Evolutionary conservation across 2,888 invertebrate species (phyloP).

Genomic region (Lepidonotus clava): DNA sequence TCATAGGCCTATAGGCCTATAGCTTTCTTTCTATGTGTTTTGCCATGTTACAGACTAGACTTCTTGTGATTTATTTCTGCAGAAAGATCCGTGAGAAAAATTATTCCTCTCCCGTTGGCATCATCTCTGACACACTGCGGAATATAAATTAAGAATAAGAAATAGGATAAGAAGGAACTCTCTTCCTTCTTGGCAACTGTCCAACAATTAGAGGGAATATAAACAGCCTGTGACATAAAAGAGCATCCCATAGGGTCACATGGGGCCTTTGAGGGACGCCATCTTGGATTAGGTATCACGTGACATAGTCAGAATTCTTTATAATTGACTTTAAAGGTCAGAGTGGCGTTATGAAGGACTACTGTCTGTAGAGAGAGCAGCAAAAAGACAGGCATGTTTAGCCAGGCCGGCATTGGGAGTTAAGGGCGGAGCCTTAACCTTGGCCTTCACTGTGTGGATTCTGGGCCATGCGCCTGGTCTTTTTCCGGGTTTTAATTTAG

Average conservation of each 20-base stretch:
- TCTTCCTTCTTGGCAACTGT: neutral
- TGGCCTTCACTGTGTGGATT: no score
- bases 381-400: neutral
- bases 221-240: neutral
- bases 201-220: neutral
- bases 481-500: no score
- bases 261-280: neutral
- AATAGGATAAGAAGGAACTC: neutral
- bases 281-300: constrained; percentile 1
- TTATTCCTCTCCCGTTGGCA: no score
- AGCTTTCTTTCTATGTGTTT: no score
- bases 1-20: no score
- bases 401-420: neutral
- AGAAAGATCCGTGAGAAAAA: no score
- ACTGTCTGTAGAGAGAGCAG: neutral
- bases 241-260: neutral
- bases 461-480: no score
- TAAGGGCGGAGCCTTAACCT: no score
- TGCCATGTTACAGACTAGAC: no score
- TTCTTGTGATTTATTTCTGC: no score
- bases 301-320: constrained; percentile 18
- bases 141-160: no score
- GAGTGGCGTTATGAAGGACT: neutral
- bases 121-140: no score
- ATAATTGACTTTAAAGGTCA: neutral